phyloP scores from a whole-genome alignment of 2,888 invertebrate species.

The Dioctria linearis region DNA sequence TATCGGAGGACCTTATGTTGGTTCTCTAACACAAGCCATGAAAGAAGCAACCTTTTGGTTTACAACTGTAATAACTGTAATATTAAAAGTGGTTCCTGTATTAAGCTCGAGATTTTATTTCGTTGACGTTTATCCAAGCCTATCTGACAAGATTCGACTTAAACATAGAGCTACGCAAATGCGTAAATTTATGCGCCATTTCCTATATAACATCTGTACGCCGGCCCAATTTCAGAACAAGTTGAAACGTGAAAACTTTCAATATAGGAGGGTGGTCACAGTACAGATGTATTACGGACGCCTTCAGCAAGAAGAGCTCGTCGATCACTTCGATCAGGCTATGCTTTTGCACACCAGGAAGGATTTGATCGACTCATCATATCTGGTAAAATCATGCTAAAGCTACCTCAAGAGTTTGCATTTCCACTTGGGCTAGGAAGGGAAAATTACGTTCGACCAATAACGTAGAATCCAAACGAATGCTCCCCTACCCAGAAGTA shows the following conservation, averaged over 20 bases:
- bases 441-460: slow-evolving; percentile 65
- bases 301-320: slow-evolving; percentile 91
- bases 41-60: slow-evolving; percentile 92
- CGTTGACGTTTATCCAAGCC: slow-evolving; percentile 90
- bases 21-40: too few relatives aligned
- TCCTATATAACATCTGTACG: too few relatives aligned
- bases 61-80: slow-evolving; percentile 83
- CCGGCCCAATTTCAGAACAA: too few relatives aligned
- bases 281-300: slow-evolving; percentile 85
- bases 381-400: too few relatives aligned
- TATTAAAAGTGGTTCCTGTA: slow-evolving; percentile 92
- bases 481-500: slow-evolving; percentile 65
- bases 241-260: too few relatives aligned
- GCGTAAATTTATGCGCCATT: too few relatives aligned
- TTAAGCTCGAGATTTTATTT: slow-evolving; percentile 96
- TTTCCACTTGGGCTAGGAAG: too few relatives aligned
- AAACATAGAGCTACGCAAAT: slow-evolving; percentile 81
- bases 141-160: slow-evolving; percentile 90
- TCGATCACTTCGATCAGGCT: slow-evolving; percentile 94
- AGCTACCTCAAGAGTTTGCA: too few relatives aligned
- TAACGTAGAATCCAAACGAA: slow-evolving; percentile 63
- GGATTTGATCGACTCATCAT: too few relatives aligned
- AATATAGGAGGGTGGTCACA: too few relatives aligned
- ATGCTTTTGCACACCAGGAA: slow-evolving; percentile 96
- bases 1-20: too few relatives aligned